Evolutionary conservation across 2,888 invertebrate genomes (phyloP), one percentile per base, ranked within the genome.

Genomic region (Microchrysa polita): DNA sequence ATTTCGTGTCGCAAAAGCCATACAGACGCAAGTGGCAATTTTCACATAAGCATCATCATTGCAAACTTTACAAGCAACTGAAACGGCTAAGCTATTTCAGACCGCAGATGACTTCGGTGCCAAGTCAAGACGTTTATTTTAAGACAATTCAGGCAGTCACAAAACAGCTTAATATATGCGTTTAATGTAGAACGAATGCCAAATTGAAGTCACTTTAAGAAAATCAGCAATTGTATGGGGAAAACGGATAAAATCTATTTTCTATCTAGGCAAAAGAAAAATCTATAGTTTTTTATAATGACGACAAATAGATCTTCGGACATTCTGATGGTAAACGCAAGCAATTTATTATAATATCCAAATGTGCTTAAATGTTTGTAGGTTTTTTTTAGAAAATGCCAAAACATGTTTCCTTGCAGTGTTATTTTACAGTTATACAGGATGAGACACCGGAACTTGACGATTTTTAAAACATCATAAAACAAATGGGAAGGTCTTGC

Each of bases 101-200:
- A 65, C 48, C 65, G 44, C 22, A 65, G 48, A 14, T 55, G 55
- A 55, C 22, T 55, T 69, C 27, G 55, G 69, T 40, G 40, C 20
- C 52, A 34, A 34, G 40, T 20, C 34, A 42, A 18, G 27, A 5
- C 10, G 23, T 69, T 55, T 69, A 69, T 69, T 69, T 69, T 69
- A 69, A 57, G 69, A 69, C 12, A 52, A 22, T 67, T 52, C 53
- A 22, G 42, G 27, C 27, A 34, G 27, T 12, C 61, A 65, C 44
- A 44, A n/a, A 23, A 22, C 65, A 44, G 65, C 34, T 65, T 42
- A 69, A 55, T 52, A 34, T 34, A 34, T 7, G 2, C 7, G 27
- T 34, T n/a, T n/a, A n/a, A 34, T 34, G 27, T 34, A 34, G 40
- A 69, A 67, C 53, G 52, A 69, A 69, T 65, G 65, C 44, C 44